phyloP scores from a whole-genome alignment of 2,888 invertebrate species.

The Euclidia mi region DNA sequence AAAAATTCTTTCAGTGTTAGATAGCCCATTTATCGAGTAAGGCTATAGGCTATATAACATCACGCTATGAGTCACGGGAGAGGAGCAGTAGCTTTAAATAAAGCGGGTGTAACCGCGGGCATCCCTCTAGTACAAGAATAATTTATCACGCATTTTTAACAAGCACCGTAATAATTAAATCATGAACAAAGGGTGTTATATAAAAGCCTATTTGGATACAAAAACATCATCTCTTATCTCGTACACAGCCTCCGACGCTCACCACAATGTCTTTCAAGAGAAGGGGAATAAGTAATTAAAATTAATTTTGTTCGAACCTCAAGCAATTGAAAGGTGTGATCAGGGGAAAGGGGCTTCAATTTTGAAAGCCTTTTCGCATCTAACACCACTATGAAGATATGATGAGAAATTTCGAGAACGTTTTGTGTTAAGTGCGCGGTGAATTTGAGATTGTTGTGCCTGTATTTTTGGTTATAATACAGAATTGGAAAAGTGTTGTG shows the following conservation, averaged over 20 bases:
- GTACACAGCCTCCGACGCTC: slow-evolving; percentile 15
- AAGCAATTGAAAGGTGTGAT: slow-evolving; percentile 54
- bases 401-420: too few relatives aligned
- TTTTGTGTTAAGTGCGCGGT: too few relatives aligned
- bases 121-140: background rate
- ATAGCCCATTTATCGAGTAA: too few relatives aligned
- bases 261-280: slow-evolving; percentile 29
- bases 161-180: slow-evolving; percentile 24
- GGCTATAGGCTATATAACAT: too few relatives aligned
- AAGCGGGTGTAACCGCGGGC: too few relatives aligned
- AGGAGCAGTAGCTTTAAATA: too few relatives aligned
- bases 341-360: slow-evolving; percentile 25
- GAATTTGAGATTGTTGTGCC: too few relatives aligned
- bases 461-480: too few relatives aligned
- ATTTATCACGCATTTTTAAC: slow-evolving; percentile 9
- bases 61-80: too few relatives aligned
- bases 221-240: slow-evolving; percentile 22
- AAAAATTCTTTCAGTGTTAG: too few relatives aligned
- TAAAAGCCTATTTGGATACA: slow-evolving; percentile 27
- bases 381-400: slow-evolving; percentile 5
- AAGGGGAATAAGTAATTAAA: slow-evolving; percentile 47
- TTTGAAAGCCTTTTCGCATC: slow-evolving; percentile 18
- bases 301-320: slow-evolving; percentile 53
- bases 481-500: too few relatives aligned
- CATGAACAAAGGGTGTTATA: slow-evolving; percentile 16